Conservation (phyloP, 2,113 vertebrate species). For the Aviceda subcristata region DNA sequence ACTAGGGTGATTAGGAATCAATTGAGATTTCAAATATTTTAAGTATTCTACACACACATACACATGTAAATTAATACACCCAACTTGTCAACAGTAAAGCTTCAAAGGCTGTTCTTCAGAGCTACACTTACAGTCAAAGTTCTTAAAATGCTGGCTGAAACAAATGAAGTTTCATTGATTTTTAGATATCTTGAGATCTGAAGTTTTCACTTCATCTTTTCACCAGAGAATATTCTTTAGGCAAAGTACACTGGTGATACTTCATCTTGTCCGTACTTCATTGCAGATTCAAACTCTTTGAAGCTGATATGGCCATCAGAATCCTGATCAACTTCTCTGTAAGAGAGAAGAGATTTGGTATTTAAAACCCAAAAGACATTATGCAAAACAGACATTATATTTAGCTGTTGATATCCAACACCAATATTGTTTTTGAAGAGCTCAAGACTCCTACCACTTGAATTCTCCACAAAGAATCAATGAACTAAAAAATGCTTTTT, state of each 20-base stretch:
- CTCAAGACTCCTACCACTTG: background rate
- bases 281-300: constrained; percentile 79
- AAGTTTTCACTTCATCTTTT: constrained; percentile 40
- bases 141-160: constrained; percentile 41
- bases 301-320: constrained; percentile 78
- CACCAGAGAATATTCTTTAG: constrained; percentile 32
- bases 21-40: constrained; percentile 49
- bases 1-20: background rate
- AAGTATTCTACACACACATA: constrained; percentile 42
- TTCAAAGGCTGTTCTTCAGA: constrained; percentile 46
- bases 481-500: constrained; percentile 3
- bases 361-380: constrained; percentile 10
- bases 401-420: background rate
- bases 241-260: background rate
- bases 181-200: constrained; percentile 46
- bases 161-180: constrained; percentile 55
- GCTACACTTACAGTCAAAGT: constrained; percentile 13
- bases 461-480: background rate
- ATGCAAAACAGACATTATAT: constrained; percentile 23
- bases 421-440: background rate
- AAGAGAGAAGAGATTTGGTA: constrained; percentile 30
- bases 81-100: constrained; percentile 48
- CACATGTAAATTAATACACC: constrained; percentile 51
- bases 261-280: constrained; percentile 66
- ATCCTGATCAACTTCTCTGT: constrained; percentile 77